These are phyloP conservation scores for Pardosa pseudoannulata DNA, from an alignment of 2,888 invertebrate genomes.

Conservation along the genomic window DNA sequence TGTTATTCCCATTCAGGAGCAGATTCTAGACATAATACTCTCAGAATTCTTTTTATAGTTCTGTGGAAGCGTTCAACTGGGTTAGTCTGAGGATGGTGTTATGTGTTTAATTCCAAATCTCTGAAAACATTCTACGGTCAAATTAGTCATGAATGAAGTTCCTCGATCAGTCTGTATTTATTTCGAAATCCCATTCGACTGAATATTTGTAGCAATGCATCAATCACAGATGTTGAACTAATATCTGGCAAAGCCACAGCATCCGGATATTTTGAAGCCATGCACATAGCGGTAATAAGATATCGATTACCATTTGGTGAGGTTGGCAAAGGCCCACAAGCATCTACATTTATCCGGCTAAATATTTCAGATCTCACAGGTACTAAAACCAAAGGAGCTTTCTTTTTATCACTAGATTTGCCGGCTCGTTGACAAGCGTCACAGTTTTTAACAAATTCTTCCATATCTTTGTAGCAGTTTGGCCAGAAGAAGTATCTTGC, in stretches of 20 bases:
- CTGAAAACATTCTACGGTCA: background rate
- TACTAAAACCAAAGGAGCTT: conserved; percentile 22
- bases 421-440: conserved; percentile 33
- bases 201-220: conserved; percentile 15
- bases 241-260: conserved; percentile 3
- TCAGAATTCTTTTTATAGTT: conserved; percentile 23
- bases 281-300: conserved; percentile 20
- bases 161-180: conserved; percentile 23
- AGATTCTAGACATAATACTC: conserved; percentile 21
- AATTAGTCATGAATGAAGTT: conserved; percentile 27
- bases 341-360: conserved; percentile 14
- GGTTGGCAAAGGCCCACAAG: conserved; percentile 4
- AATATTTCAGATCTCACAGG: conserved; percentile 32
- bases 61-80: conserved; percentile 13
- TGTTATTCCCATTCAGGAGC: conserved; percentile 11
- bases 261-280: conserved; percentile 22
- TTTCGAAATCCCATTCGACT: conserved; percentile 5
- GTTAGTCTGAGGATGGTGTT: conserved; percentile 28
- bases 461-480: conserved; percentile 28
- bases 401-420: conserved; percentile 30
- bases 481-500: conserved; percentile 32
- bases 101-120: background rate
- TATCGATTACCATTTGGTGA: background rate
- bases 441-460: conserved; percentile 19
- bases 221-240: background rate